Evolutionary conservation across 2,797 vertebrate genomes (phyloP).

Genomic region (Anas georgica): DNA sequence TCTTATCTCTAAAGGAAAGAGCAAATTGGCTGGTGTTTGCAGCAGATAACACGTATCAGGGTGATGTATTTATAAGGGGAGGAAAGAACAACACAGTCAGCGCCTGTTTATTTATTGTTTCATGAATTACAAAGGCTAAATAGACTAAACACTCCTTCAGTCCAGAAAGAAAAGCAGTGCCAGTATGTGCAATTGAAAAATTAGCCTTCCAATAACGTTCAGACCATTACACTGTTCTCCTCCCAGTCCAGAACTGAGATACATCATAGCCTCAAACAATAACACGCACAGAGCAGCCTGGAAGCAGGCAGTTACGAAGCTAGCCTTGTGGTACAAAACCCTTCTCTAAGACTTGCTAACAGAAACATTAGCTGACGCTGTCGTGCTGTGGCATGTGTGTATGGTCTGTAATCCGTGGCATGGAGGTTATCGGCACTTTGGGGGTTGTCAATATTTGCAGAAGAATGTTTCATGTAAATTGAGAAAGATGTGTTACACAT

Average conservation of each 20-base stretch:
- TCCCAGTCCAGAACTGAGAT: background rate
- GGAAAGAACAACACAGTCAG: conserved; percentile 42
- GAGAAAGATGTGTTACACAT: background rate
- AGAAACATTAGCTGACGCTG: background rate
- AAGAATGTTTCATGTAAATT: background rate
- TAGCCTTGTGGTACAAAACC: background rate
- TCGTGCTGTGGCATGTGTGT: background rate
- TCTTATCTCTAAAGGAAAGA: conserved; percentile 9
- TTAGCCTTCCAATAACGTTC: background rate
- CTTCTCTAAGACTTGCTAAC: background rate
- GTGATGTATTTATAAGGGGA: conserved; percentile 31
- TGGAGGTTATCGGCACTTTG: background rate
- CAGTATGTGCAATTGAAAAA: background rate
- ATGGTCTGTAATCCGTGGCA: background rate
- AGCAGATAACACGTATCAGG: background rate
- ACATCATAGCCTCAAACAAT: background rate
- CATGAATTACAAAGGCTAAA: conserved; percentile 19
- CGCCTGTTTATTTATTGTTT: conserved; percentile 49
- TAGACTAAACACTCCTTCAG: background rate
- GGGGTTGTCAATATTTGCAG: conserved; percentile 10
- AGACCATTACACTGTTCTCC: background rate
- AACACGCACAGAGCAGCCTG: background rate
- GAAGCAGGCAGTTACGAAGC: background rate
- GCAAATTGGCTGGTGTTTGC: conserved; percentile 12
- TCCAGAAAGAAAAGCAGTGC: conserved; percentile 1